phyloP scores from a whole-genome alignment of 2,888 invertebrate genomes.

The Eupsilia transversa region DNA sequence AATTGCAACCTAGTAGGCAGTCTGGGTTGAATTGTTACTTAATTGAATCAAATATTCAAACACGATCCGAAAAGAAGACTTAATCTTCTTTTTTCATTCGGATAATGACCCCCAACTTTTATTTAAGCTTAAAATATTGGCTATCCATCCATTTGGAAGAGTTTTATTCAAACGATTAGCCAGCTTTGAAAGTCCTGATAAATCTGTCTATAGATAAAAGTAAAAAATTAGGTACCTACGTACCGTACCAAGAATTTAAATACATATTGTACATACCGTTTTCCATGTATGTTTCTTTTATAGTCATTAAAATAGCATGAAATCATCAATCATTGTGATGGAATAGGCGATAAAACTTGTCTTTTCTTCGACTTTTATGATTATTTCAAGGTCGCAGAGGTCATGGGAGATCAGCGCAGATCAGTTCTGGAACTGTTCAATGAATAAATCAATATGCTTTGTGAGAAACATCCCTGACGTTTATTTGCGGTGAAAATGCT shows the following conservation, averaged over 20 bases:
- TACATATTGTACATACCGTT: neutral
- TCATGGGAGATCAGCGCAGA: slow-evolving; percentile 14
- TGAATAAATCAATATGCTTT: slow-evolving; percentile 13
- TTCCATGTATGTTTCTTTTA: neutral
- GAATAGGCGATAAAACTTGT: slow-evolving; percentile 32
- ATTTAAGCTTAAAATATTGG: slow-evolving; percentile 1
- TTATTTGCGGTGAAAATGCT: slow-evolving; percentile 3
- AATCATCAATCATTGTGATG: slow-evolving; percentile 34
- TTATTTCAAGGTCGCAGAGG: slow-evolving; percentile 8
- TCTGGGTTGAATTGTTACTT: neutral
- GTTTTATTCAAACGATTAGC: neutral
- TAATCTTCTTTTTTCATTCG: neutral
- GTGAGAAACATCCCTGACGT: slow-evolving; percentile 6
- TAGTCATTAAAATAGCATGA: slow-evolving; percentile 10
- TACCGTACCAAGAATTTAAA: neutral
- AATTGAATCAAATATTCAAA: neutral
- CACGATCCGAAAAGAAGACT: too few relatives aligned
- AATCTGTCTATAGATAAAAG: neutral
- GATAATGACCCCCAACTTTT: neutral
- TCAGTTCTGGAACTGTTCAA: slow-evolving; percentile 3
- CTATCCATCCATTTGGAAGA: slow-evolving; percentile 1
- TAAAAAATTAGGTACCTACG: too few relatives aligned
- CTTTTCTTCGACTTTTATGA: slow-evolving; percentile 37
- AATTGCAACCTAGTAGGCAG: neutral
- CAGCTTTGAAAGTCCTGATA: neutral